A percentile compares a stretch with the other conserved stretches of the same genome.
phyloP scores from a whole-genome alignment of 2,113 vertebrate genomes.

The Takifugu flavidus region DNA sequence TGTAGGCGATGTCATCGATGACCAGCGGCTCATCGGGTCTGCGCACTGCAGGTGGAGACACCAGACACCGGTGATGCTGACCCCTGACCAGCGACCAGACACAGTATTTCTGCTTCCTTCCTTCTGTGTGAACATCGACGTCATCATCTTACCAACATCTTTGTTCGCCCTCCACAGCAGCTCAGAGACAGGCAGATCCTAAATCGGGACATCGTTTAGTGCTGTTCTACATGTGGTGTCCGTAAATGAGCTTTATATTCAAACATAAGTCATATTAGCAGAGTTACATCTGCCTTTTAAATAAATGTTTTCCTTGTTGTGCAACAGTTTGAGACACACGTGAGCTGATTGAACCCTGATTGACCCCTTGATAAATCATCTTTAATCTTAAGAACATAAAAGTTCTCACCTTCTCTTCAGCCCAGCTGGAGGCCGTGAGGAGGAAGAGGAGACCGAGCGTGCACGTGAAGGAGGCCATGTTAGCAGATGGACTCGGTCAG shows the following conservation, averaged over 20 bases:
- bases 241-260: background rate
- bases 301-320: too few relatives aligned
- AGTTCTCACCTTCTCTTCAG: conserved; percentile 47
- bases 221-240: background rate
- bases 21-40: conserved; percentile 45
- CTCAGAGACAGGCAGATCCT: conserved; percentile 61
- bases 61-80: too few relatives aligned
- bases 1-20: conserved; percentile 63
- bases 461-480: conserved; percentile 43
- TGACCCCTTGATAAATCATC: too few relatives aligned
- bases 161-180: conserved; percentile 68
- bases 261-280: too few relatives aligned
- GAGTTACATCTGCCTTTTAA: too few relatives aligned
- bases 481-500: background rate
- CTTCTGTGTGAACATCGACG: too few relatives aligned
- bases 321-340: too few relatives aligned
- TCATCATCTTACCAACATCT: conserved; percentile 56
- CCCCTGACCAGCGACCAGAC: too few relatives aligned
- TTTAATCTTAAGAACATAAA: too few relatives aligned
- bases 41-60: conserved; percentile 35
- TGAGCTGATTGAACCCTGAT: too few relatives aligned
- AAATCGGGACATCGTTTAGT: background rate
- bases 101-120: too few relatives aligned
- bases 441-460: conserved; percentile 29
- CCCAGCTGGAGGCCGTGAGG: conserved; percentile 32